These are phyloP conservation scores for Bryconaethiops microstoma DNA, from an alignment of 2,797 vertebrate genomes.

Conservation along the genomic window DNA sequence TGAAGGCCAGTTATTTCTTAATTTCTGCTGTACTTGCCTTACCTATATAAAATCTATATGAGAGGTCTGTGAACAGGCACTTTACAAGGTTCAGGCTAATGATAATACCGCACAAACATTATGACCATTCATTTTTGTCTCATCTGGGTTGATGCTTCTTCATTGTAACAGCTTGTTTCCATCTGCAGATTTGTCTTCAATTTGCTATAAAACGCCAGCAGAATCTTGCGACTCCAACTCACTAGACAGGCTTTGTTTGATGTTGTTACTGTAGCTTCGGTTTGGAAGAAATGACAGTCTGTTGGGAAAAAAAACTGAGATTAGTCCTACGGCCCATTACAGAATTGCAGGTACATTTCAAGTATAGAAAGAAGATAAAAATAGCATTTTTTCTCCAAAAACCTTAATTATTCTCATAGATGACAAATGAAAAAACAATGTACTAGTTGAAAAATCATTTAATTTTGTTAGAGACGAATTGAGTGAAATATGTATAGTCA, in stretches of 20 bases:
- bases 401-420: too few relatives aligned
- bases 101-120: not conserved
- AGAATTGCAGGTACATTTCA: not conserved
- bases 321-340: not conserved
- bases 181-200: slow-evolving; percentile 32
- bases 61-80: not conserved
- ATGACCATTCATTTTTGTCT: slow-evolving; percentile 1
- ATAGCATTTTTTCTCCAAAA: too few relatives aligned
- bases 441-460: too few relatives aligned
- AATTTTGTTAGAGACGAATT: too few relatives aligned
- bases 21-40: not conserved
- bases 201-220: slow-evolving; percentile 66
- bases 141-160: slow-evolving; percentile 10
- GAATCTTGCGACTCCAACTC: slow-evolving; percentile 80
- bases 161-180: slow-evolving; percentile 33
- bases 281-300: slow-evolving; percentile 81
- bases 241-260: slow-evolving; percentile 72
- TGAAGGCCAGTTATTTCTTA: not conserved
- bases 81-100: slow-evolving; percentile 2
- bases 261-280: slow-evolving; percentile 78
- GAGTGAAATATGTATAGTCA: too few relatives aligned
- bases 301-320: slow-evolving; percentile 15
- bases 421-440: too few relatives aligned
- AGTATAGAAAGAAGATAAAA: too few relatives aligned
- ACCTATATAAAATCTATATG: not conserved